Evolutionary conservation across 2,797 vertebrate species (phyloP), one percentile per base, ranked within the genome.

Genomic region (Melopsittacus undulatus): DNA sequence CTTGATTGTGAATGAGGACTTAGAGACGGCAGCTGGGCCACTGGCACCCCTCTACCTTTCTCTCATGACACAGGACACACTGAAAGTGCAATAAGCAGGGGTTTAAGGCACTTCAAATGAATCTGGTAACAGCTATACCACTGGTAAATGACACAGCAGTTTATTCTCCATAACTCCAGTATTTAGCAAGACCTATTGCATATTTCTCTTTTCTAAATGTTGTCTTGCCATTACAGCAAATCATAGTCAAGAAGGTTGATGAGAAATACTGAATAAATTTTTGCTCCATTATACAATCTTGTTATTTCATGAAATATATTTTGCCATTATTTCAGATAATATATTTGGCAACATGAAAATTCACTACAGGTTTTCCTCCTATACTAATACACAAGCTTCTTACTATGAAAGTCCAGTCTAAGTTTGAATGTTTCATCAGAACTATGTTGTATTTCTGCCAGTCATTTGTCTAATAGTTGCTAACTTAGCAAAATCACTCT

Each of bases 401-500:
- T 93, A 80, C 83, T 93, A 90, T 92, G 42, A 40, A 95, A 96
- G 96, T 92, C 15, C n/a, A 76, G 22, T 61, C 40, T 80, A 59
- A 83, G 20, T 91, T 67, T 89, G 64, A 94, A 87, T 84, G 57
- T 93, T 96, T 86, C 67, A 92, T 82, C 43, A 69, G 76, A 78
- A 78, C 32, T 80, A 21, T 72, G 32, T 72, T 94, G 26, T 77
- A 63, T 89, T 96, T 87, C 94, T 95, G 83, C 19, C 64, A 90
- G 66, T 94, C 74, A 80, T 88, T 75, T 89, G 18, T 76, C 77
- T 86, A 94, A 40, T 69, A 89, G 36, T 83, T 92, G 54, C 46
- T 70, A 94, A 94, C 56, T 82, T 84, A 83, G 32, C 59, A 56
- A 94, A 96, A 95, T 95, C 45, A 70, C 89, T 70, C 84, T 86